phyloP scores from a whole-genome alignment of 2,113 vertebrate genomes.

The Mesitornis unicolor region DNA sequence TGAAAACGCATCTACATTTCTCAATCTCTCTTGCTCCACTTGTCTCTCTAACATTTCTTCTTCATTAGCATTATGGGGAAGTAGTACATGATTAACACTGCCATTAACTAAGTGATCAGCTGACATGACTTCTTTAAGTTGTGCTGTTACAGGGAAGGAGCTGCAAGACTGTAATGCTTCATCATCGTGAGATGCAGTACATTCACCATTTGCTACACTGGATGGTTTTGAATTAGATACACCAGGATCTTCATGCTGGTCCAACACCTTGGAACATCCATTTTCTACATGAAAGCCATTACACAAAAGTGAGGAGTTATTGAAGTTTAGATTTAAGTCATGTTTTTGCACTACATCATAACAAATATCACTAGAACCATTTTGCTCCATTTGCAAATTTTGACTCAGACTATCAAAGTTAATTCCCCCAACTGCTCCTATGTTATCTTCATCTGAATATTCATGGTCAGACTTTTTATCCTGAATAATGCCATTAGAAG shows the following conservation, averaged over 20 bases:
- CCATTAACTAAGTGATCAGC: constrained; percentile 82
- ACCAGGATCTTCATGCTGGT: constrained; percentile 61
- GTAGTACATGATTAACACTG: constrained; percentile 74
- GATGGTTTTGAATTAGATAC: constrained; percentile 54
- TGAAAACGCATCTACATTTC: constrained; percentile 75
- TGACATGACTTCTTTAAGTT: constrained; percentile 67
- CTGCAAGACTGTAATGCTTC: constrained; percentile 70
- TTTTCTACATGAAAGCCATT: constrained; percentile 80
- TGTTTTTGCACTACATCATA: constrained; percentile 64
- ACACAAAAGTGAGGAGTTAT: constrained; percentile 70
- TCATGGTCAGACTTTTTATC: constrained; percentile 76
- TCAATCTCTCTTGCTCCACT: constrained; percentile 76
- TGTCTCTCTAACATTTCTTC: constrained; percentile 75
- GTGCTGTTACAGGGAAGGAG: constrained; percentile 73
- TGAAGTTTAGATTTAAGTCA: constrained; percentile 58
- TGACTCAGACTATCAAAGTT: constrained; percentile 62
- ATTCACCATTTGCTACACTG: constrained; percentile 71
- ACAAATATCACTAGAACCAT: constrained; percentile 81
- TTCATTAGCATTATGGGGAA: constrained; percentile 75
- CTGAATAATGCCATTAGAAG: constrained; percentile 60
- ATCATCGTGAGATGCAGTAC: constrained; percentile 53
- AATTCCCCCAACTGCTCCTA: constrained; percentile 88
- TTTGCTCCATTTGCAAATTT: constrained; percentile 74
- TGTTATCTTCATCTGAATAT: constrained; percentile 76
- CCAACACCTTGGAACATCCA: constrained; percentile 38